Evolutionary conservation across 2,797 vertebrate species (phyloP), one percentile per base, ranked within the genome.

Genomic region (Paedocypris micromegethes): DNA sequence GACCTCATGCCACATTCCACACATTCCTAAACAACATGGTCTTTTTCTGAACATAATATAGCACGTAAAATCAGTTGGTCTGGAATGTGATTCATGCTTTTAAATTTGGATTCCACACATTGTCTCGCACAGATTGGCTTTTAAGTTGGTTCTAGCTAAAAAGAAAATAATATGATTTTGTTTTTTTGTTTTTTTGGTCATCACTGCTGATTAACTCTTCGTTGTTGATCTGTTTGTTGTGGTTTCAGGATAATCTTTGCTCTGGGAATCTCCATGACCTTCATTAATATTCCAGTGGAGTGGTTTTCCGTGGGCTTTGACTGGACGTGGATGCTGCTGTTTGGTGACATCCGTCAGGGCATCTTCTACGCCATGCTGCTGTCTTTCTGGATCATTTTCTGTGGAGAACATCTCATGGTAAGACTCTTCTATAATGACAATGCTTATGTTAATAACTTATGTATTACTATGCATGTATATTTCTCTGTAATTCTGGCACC

Each of bases 331-430:
- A 98, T 98, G 96, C 83, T 99, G 66, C 85, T 99, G 5, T 99
- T 99, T 0, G 94, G 94, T 51, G 97, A 99, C 80, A 96, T 99
- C 70, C 89, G 95, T 6, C 96, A 99, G 84, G 97, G 97, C 64
- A 91, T 99, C 79, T 99, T 99, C 87, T 99, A 99, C 3, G 93
- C 95, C 49, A 94, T 94, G 93, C 90, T 99, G 23, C 90, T 98
- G 7, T 98, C 94, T 0, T 99, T 99, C 77, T 99, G 97, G 97
- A 97, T 99, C 84, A 93, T 99, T 84, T 99, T 99, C 84, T 99
- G 97, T 0, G 97, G 97, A 9, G 97, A 99, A 83, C 97, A 99
- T 84, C 93, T 99, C 84, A 99, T 98, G 96, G 96, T 99, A 83
- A 47, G 37, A 8, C 7, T 4, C 9, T 23, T 23, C 23, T 23